A percentile compares a stretch with the other conserved stretches of the same genome.
Evolutionary conservation across 2,113 vertebrate genomes (phyloP).

Genomic region (Heterocephalus glaber): DNA sequence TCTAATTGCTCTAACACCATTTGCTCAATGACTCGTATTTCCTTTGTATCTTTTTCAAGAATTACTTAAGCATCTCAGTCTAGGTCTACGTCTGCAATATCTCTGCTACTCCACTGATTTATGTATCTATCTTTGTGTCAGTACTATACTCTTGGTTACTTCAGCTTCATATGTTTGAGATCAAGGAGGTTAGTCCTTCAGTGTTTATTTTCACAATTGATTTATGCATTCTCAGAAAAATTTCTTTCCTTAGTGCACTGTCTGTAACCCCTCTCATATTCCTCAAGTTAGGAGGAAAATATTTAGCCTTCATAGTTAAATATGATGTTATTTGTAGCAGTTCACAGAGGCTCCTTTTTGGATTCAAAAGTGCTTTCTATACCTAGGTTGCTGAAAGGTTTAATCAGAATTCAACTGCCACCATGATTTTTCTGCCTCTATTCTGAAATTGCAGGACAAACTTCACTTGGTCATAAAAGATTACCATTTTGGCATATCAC

Average conservation of each 20-base stretch:
- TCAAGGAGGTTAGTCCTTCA: neutral
- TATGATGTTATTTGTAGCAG: too few species aligned
- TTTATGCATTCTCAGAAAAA: neutral
- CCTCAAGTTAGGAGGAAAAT: neutral
- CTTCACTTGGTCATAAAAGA: neutral
- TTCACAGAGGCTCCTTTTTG: neutral
- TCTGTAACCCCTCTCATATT: too few species aligned
- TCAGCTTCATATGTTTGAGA: neutral
- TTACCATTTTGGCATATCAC: neutral
- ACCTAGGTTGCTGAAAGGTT: neutral
- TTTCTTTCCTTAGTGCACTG: neutral
- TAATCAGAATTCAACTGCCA: neutral
- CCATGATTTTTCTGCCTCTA: neutral
- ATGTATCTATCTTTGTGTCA: neutral
- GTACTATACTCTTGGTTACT: too few species aligned
- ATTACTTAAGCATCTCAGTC: neutral
- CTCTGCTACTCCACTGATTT: neutral
- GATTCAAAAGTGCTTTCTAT: neutral
- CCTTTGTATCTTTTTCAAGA: neutral
- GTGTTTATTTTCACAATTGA: neutral
- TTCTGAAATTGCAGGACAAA: neutral
- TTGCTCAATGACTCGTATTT: neutral
- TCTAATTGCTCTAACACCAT: neutral
- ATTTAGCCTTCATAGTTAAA: neutral
- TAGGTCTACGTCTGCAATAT: neutral